A percentile compares a stretch with the other conserved stretches of the same genome.
Conservation (phyloP, 35 echinoderm and acorn worm genomes). For the Anneissia japonica region DNA sequence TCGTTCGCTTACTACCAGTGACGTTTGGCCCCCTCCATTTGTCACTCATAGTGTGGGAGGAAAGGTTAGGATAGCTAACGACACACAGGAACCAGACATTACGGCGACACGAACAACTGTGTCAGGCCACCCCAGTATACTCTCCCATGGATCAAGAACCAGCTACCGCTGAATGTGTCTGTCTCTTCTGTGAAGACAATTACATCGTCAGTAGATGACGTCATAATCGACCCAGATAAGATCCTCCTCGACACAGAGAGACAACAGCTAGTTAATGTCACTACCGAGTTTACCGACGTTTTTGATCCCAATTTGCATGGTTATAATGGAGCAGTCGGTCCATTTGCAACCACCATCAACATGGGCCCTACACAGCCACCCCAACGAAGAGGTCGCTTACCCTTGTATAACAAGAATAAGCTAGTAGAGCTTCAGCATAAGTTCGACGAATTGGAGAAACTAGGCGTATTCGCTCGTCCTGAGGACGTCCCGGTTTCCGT, state of each 20-base stretch:
- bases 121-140: neutral
- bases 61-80: neutral
- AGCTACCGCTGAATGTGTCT: neutral
- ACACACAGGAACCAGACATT: neutral
- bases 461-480: constrained; percentile 41
- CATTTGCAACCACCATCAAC: neutral
- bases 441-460: constrained; percentile 55
- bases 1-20: neutral
- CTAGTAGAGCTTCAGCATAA: constrained; percentile 51
- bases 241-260: neutral
- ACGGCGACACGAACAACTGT: neutral
- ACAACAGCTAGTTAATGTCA: neutral
- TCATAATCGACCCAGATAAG: neutral
- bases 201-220: neutral
- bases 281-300: constrained; percentile 16
- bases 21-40: neutral
- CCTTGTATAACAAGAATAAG: constrained; percentile 29
- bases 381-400: neutral
- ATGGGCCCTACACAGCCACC: neutral
- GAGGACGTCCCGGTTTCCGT: constrained; percentile 43
- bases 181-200: neutral
- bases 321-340: constrained; percentile 1
- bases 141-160: neutral
- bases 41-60: neutral
- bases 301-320: neutral